Evolutionary conservation across 2,113 vertebrate genomes (phyloP).

Genomic region (Meles meles): DNA sequence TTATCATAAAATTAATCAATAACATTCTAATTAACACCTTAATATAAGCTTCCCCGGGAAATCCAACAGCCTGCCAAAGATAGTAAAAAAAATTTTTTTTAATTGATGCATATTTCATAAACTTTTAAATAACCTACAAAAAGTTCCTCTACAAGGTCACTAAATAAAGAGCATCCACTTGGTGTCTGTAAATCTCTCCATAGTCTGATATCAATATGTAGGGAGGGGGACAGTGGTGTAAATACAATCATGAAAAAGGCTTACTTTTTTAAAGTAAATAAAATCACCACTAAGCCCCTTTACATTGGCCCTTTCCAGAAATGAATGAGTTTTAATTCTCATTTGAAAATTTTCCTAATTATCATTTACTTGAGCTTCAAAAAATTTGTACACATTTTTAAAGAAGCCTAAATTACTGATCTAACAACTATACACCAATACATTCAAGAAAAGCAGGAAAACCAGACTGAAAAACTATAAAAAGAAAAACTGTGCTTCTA

Average conservation of each 20-base stretch:
- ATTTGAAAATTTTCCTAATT: neutral
- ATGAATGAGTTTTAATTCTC: neutral
- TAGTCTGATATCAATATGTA: neutral
- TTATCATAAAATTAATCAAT: conserved; percentile 34
- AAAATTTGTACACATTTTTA: neutral
- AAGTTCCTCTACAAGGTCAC: neutral
- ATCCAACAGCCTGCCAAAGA: neutral
- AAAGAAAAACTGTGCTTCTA: neutral
- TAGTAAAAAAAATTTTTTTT: neutral
- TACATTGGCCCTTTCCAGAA: neutral
- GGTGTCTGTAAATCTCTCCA: neutral
- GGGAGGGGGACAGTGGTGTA: neutral
- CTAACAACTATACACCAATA: neutral
- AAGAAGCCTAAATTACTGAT: neutral
- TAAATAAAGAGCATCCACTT: neutral
- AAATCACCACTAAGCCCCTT: neutral
- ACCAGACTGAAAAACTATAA: neutral
- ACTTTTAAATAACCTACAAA: neutral
- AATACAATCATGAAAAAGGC: neutral
- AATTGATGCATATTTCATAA: neutral
- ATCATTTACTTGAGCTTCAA: neutral
- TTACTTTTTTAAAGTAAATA: conserved; percentile 22
- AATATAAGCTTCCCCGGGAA: conserved; percentile 19
- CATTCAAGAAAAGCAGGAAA: neutral
- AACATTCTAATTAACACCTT: conserved; percentile 30